Percentiles rank a stretch among this genome's conserved stretches.
Conservation (phyloP, 2,888 invertebrate genomes). For the Malacosoma neustria region DNA sequence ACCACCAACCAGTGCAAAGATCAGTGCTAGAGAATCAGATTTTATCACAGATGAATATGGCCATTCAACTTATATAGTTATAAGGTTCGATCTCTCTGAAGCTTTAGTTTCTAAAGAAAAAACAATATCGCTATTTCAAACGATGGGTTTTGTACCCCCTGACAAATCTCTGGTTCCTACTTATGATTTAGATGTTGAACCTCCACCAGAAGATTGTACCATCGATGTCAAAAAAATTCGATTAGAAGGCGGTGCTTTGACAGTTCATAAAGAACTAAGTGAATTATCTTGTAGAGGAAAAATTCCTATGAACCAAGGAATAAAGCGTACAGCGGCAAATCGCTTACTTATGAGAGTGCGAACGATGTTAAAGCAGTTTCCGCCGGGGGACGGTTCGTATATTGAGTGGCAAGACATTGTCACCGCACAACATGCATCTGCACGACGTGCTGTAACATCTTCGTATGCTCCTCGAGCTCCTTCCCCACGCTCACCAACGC, state of each 20-base stretch:
- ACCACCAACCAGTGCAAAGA: conserved; percentile 50
- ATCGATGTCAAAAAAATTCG: conserved; percentile 45
- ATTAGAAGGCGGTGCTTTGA: conserved; percentile 50
- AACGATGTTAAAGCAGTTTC: conserved; percentile 51
- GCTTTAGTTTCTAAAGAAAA: conserved; percentile 39
- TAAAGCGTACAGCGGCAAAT: conserved; percentile 59
- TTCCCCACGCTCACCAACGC: conserved; percentile 22
- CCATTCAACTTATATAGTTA: conserved; percentile 37
- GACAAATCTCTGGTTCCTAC: conserved; percentile 23
- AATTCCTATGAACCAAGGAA: conserved; percentile 52
- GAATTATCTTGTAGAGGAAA: conserved; percentile 39
- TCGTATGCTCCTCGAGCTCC: conserved; percentile 59
- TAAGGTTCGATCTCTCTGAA: conserved; percentile 50
- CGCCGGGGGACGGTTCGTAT: conserved; percentile 38
- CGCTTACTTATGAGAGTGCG: conserved; percentile 47
- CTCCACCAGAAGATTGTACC: conserved; percentile 27
- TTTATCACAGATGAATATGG: conserved; percentile 36
- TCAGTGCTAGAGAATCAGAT: conserved; percentile 35
- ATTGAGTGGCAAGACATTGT: conserved; percentile 54
- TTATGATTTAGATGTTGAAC: conserved; percentile 30
- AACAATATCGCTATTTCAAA: conserved; percentile 34
- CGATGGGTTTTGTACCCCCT: conserved; percentile 34
- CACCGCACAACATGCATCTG: conserved; percentile 50
- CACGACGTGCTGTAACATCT: conserved; percentile 51
- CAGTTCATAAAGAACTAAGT: conserved; percentile 57